phyloP scores from a whole-genome alignment of 1,140 invertebrate genomes.

The Drosophila kikkawai region DNA sequence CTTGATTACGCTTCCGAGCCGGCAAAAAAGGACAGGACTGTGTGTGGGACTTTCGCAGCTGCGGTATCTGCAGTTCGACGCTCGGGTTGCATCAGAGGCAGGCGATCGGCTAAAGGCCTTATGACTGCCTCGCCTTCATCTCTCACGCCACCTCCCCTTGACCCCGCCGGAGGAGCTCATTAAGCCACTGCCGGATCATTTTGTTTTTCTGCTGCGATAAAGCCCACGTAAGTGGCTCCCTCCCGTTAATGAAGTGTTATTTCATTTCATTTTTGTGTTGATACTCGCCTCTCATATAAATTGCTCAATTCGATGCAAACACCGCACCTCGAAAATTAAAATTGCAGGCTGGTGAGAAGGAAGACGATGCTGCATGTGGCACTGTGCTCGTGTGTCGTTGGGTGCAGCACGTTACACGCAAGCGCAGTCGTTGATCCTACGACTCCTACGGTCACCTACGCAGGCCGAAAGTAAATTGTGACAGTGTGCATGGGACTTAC shows the following conservation, averaged over 20 bases:
- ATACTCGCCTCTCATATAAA: constrained; percentile 53
- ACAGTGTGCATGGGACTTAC: constrained; percentile 17
- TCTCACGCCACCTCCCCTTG: constrained; percentile 49
- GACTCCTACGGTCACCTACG: constrained; percentile 45
- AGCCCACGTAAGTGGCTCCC: constrained; percentile 54
- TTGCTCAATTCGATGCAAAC: constrained; percentile 74
- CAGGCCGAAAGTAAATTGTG: constrained; percentile 44
- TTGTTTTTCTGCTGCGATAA: constrained; percentile 59
- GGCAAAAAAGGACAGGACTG: constrained; percentile 13
- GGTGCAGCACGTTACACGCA: constrained; percentile 50
- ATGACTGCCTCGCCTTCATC: constrained; percentile 56
- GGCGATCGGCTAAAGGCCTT: constrained; percentile 40
- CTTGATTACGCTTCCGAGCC: constrained; percentile 46
- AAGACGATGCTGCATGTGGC: constrained; percentile 33
- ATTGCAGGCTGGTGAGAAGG: constrained; percentile 6
- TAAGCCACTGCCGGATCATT: constrained; percentile 63
- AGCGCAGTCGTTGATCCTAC: constrained; percentile 40
- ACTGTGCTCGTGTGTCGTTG: constrained; percentile 12
- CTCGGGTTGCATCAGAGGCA: constrained; percentile 25
- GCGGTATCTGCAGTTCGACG: not conserved
- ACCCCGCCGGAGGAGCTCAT: constrained; percentile 57
- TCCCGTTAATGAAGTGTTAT: constrained; percentile 74
- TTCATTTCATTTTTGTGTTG: constrained; percentile 57
- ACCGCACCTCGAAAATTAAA: constrained; percentile 66
- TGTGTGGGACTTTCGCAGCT: constrained; percentile 21